Conservation (phyloP, 2,113 vertebrate species). For the Pardalotus punctatus region DNA sequence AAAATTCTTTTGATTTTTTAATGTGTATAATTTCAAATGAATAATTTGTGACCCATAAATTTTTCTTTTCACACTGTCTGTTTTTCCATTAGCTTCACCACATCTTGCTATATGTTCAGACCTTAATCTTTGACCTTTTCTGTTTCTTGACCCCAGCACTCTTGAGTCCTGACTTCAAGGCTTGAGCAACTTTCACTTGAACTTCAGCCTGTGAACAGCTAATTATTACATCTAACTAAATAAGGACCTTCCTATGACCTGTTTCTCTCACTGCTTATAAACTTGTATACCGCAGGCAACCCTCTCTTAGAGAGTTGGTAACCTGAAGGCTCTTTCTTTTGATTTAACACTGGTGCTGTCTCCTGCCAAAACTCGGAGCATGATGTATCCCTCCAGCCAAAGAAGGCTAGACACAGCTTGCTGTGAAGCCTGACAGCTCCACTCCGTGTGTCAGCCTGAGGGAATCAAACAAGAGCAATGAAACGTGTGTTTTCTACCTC, state of each 20-base stretch:
- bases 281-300: not conserved
- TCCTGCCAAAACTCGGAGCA: not conserved
- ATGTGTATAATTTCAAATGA: not conserved
- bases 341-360: not conserved
- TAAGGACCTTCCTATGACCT: not conserved
- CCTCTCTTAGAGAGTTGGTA: not conserved
- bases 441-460: not conserved
- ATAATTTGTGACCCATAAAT: not conserved
- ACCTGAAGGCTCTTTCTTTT: not conserved
- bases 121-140: not conserved
- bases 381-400: not conserved
- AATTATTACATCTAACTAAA: not conserved
- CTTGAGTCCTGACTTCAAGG: not conserved
- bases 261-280: not conserved
- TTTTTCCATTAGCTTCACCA: not conserved
- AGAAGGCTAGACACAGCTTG: conserved; percentile 12
- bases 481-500: not conserved
- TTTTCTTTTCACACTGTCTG: not conserved
- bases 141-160: not conserved
- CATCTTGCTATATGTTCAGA: not conserved
- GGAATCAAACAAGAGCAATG: not conserved
- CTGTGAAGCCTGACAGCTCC: not conserved
- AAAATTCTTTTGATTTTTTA: not conserved
- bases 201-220: not conserved
- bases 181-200: not conserved